A percentile compares a stretch with the other conserved stretches of the same genome.
These are phyloP conservation scores for Hylaeus anthracinus DNA, from an alignment of 1,140 invertebrate genomes.

Conservation along the genomic window DNA sequence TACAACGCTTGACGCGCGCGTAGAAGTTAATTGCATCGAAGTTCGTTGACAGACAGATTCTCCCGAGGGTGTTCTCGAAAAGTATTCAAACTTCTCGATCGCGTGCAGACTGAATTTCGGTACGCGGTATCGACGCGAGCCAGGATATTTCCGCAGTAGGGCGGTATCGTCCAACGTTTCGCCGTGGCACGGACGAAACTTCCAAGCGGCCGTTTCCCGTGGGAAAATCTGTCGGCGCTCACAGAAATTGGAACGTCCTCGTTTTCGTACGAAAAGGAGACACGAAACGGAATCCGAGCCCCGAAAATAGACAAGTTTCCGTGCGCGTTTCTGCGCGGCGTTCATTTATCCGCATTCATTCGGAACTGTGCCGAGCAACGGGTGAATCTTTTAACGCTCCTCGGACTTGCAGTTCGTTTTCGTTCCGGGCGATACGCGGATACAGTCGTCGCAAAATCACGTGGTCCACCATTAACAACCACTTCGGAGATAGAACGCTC, in stretches of 20 bases:
- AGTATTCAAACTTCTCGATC: no score
- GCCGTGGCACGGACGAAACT: not conserved
- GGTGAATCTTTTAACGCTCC: slow-evolving; percentile 17
- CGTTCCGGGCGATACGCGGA: not conserved
- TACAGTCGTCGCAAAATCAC: not conserved
- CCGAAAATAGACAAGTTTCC: slow-evolving; percentile 17
- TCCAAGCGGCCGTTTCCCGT: not conserved
- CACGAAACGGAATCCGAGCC: not conserved
- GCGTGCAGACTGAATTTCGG: no score
- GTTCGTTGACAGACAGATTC: no score
- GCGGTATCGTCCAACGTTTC: not conserved
- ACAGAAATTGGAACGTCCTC: slow-evolving; percentile 18
- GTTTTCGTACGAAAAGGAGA: not conserved
- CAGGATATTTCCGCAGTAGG: not conserved
- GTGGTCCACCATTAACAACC: not conserved
- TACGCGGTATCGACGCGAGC: not conserved
- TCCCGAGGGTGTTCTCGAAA: not conserved
- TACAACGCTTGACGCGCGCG: no score
- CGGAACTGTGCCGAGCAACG: not conserved
- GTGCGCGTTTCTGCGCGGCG: not conserved
- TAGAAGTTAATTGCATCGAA: no score
- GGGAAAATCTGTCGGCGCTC: not conserved
- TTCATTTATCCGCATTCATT: slow-evolving; percentile 33
- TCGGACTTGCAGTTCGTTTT: not conserved
- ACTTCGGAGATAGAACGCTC: no score